These are phyloP conservation scores for Anableps anableps DNA, from an alignment of 2,797 vertebrate genomes.

Conservation along the genomic window DNA sequence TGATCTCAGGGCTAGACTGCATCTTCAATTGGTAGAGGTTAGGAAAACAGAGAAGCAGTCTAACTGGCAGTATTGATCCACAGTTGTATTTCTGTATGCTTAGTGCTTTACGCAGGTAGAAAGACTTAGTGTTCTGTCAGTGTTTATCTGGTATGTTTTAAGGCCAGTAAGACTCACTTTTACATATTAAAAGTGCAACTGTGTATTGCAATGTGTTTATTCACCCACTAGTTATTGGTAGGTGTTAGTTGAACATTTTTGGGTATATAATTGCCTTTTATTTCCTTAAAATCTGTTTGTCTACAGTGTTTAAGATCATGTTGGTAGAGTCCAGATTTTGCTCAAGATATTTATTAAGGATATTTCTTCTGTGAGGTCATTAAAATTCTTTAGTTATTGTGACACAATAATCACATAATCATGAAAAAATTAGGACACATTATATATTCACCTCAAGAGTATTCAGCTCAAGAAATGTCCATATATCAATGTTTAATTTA, in stretches of 20 bases:
- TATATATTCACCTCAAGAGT: neutral
- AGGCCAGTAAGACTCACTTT: neutral
- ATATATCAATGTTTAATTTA: neutral
- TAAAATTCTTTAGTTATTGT: neutral
- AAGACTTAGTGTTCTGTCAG: neutral
- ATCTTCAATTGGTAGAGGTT: constrained; percentile 31
- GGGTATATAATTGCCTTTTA: neutral
- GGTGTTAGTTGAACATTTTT: neutral
- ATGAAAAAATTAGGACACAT: neutral
- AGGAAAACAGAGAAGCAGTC: constrained; percentile 27
- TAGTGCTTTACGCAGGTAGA: neutral
- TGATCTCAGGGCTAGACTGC: constrained; percentile 53
- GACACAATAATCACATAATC: neutral
- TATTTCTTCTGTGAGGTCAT: neutral
- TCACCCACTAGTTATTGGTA: neutral
- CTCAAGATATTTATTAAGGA: neutral
- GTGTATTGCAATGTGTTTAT: neutral
- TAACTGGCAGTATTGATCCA: constrained; percentile 35
- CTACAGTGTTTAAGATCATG: neutral
- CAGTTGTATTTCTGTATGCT: neutral
- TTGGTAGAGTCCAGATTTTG: neutral
- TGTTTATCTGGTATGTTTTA: constrained; percentile 6
- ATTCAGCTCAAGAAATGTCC: neutral
- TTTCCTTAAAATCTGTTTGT: neutral
- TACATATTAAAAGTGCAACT: neutral